A percentile compares a stretch with the other conserved stretches of the same genome.
Evolutionary conservation across 1,140 invertebrate genomes (phyloP).

Genomic region (Thalassaphorura encarpata): DNA sequence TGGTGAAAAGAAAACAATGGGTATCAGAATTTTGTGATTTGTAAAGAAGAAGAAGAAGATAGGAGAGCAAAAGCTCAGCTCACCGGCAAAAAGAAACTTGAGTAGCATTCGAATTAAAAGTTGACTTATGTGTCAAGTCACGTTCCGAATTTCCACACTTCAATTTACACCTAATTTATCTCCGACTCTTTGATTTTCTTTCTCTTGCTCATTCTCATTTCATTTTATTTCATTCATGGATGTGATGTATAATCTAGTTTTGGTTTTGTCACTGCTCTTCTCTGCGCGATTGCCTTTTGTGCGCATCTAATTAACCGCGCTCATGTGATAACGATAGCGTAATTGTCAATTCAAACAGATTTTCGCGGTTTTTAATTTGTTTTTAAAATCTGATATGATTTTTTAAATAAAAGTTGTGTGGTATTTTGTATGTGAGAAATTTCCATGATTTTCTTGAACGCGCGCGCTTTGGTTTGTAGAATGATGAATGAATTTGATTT

Average conservation of each 20-base stretch:
- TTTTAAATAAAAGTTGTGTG: no score
- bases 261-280: no score
- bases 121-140: conserved; percentile 28
- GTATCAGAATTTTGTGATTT: no score
- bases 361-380: no score
- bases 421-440: no score
- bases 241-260: neutral
- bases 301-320: no score
- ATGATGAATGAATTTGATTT: neutral
- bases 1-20: no score
- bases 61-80: neutral
- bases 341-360: no score
- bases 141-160: conserved; percentile 32
- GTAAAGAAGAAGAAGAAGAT: neutral
- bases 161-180: conserved; percentile 30
- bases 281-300: no score
- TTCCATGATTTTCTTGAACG: no score
- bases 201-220: neutral
- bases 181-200: neutral
- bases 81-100: no score
- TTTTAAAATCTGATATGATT: no score
- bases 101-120: neutral
- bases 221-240: neutral
- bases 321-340: neutral
- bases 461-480: neutral